These are phyloP conservation scores for Otocyon megalotis DNA, from an alignment of 2,113 vertebrate species.

Conservation along the genomic window DNA sequence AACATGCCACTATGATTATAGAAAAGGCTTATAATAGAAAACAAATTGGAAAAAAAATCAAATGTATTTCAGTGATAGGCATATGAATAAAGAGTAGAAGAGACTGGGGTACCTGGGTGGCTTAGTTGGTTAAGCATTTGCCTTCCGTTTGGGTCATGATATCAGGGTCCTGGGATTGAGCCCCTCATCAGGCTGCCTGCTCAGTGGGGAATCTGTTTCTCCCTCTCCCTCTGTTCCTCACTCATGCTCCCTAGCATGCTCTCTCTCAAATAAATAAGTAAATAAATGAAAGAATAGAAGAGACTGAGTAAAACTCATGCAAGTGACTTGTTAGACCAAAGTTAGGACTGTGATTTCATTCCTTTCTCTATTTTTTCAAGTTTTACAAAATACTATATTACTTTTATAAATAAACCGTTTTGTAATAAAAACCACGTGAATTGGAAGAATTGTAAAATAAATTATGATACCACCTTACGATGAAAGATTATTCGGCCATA, in stretches of 20 bases:
- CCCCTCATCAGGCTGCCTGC: too few species aligned
- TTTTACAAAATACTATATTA: neutral
- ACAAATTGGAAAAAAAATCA: neutral
- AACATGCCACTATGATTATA: neutral
- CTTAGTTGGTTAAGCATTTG: too few species aligned
- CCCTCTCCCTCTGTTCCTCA: too few species aligned
- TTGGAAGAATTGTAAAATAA: constrained; percentile 6
- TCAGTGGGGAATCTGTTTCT: too few species aligned
- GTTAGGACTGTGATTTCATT: neutral
- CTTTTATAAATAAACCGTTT: constrained; percentile 43
- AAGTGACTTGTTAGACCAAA: neutral
- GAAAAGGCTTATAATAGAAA: neutral
- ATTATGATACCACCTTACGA: neutral
- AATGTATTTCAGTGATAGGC: neutral
- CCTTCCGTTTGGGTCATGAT: too few species aligned
- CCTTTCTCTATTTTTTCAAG: neutral
- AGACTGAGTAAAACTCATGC: neutral
- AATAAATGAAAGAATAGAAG: neutral
- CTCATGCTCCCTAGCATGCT: too few species aligned
- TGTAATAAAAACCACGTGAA: neutral
- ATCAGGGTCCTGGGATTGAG: too few species aligned
- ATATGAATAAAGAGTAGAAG: neutral
- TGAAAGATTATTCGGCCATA: constrained; percentile 9
- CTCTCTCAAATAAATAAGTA: too few species aligned
- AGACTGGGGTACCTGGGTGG: too few species aligned